A percentile compares a stretch with the other conserved stretches of the same genome.
Conservation (phyloP, 2,113 vertebrate species). For the Telmatochromis sp. region DNA sequence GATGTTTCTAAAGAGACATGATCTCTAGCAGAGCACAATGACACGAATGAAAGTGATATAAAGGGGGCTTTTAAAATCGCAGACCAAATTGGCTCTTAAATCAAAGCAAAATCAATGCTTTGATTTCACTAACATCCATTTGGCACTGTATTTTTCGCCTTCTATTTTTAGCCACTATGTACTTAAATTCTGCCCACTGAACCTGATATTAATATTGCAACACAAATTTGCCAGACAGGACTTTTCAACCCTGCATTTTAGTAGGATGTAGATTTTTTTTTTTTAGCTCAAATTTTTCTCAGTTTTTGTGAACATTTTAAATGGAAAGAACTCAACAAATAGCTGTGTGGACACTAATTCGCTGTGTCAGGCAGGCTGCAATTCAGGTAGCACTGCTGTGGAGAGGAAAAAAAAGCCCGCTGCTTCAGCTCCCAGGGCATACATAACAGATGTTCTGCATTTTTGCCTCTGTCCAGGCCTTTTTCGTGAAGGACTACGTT, state of each 20-base stretch:
- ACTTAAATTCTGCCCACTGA: not conserved
- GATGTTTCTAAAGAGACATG: not conserved
- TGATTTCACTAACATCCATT: not conserved
- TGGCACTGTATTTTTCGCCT: not conserved
- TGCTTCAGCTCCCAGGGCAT: not conserved
- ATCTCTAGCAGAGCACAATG: not conserved
- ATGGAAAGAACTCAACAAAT: not conserved
- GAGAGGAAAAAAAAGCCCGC: not conserved
- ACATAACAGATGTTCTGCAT: constrained; percentile 36
- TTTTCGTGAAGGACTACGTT: constrained; percentile 94
- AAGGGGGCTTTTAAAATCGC: not conserved
- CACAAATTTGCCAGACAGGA: not conserved
- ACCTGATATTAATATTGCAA: not conserved
- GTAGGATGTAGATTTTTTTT: not conserved
- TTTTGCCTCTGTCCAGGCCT: constrained; percentile 76
- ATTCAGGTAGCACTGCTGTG: constrained; percentile 8
- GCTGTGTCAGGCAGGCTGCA: constrained; percentile 25
- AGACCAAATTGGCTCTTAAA: not conserved
- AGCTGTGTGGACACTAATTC: not conserved
- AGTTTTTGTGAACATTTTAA: not conserved
- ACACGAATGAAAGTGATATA: not conserved
- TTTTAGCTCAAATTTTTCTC: not conserved
- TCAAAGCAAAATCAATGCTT: not conserved
- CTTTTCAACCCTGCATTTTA: not conserved
- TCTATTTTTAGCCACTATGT: not conserved